A percentile compares a stretch with the other conserved stretches of the same genome.
Conservation (phyloP, 2,113 vertebrate genomes). For the Micronisus gabar region DNA sequence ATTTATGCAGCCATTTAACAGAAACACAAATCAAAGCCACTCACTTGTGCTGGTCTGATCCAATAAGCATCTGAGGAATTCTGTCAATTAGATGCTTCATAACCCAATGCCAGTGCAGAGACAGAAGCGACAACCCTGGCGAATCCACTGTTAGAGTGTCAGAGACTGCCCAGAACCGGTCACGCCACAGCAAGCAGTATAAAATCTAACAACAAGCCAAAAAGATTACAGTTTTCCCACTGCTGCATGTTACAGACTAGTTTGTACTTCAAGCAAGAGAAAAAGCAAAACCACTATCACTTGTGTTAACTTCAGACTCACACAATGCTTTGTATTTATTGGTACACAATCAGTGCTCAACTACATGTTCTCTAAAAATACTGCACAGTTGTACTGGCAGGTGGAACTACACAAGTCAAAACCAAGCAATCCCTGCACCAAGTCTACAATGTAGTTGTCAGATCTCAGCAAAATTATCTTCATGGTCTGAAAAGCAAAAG, state of each 20-base stretch:
- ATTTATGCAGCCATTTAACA: background rate
- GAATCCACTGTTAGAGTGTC: slow-evolving; percentile 79
- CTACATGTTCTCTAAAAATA: background rate
- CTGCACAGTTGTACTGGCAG: background rate
- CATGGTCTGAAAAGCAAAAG: background rate
- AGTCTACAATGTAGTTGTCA: background rate
- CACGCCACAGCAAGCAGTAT: slow-evolving; percentile 82
- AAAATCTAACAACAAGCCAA: slow-evolving; percentile 64
- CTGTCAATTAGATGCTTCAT: slow-evolving; percentile 84
- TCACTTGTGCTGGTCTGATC: slow-evolving; percentile 82
- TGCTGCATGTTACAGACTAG: background rate
- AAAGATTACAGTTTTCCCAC: background rate
- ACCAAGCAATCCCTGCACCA: background rate
- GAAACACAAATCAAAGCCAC: background rate
- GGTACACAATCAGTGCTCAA: background rate
- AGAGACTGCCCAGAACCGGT: slow-evolving; percentile 87
- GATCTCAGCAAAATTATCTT: background rate
- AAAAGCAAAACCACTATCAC: background rate
- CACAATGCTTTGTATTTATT: background rate
- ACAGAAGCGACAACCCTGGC: slow-evolving; percentile 82
- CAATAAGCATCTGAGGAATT: slow-evolving; percentile 82
- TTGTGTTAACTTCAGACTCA: background rate
- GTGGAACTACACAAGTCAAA: background rate
- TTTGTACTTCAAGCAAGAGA: background rate
- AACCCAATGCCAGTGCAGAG: slow-evolving; percentile 97